These are phyloP conservation scores for Phrynocephalus versicolor DNA, from an alignment of 2,113 vertebrate species.

Conservation along the genomic window DNA sequence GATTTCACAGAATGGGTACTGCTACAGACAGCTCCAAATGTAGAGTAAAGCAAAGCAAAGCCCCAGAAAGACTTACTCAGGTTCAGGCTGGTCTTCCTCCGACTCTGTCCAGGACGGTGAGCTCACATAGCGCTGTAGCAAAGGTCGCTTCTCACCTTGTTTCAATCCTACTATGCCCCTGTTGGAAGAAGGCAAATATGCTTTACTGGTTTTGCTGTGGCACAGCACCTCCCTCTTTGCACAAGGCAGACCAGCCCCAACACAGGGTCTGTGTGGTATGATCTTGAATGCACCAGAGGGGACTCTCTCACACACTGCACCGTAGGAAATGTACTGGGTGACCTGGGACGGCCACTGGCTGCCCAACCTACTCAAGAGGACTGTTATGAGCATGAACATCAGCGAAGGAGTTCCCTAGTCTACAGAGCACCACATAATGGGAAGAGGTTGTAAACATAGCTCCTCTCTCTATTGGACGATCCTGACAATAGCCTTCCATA, in stretches of 20 bases:
- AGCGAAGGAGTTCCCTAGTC: no score
- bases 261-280: no score
- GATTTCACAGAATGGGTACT: not conserved
- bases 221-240: no score
- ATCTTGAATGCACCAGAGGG: no score
- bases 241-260: no score
- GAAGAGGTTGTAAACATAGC: not conserved
- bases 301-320: no score
- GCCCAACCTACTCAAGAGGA: not conserved
- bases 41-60: not conserved
- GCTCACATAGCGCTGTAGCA: conserved; percentile 88
- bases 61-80: conserved; percentile 81
- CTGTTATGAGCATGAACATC: not conserved
- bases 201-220: not conserved
- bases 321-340: not conserved
- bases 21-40: not conserved
- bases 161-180: conserved; percentile 82
- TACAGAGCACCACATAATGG: no score
- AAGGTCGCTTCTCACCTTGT: conserved; percentile 79
- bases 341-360: not conserved
- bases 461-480: no score
- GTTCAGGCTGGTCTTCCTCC: conserved; percentile 75
- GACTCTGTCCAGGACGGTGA: conserved; percentile 86
- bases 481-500: not conserved
- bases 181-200: not conserved